Evolutionary conservation across 64 coral and sea anemone genomes (phyloP).

Genomic region (Actinia equina): DNA sequence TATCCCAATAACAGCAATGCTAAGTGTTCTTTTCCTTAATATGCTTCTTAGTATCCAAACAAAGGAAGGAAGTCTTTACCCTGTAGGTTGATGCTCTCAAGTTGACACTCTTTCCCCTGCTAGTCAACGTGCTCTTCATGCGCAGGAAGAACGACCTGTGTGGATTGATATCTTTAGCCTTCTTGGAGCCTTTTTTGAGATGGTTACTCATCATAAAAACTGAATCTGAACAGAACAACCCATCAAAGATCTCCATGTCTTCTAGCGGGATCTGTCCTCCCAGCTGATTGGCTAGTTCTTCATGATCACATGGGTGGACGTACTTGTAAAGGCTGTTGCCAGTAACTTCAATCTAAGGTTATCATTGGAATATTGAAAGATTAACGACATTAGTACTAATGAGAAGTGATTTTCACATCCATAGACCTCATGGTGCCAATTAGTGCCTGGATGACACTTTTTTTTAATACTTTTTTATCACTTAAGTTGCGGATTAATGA

Average conservation of each 20-base stretch:
- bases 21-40: neutral
- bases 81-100: conserved; percentile 93
- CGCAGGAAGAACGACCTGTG: conserved; percentile 93
- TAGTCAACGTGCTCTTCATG: conserved; percentile 96
- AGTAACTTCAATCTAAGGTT: conserved; percentile 94
- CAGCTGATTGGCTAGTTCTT: conserved; percentile 91
- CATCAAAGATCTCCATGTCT: conserved; percentile 99
- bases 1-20: neutral
- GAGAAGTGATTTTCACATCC: no score
- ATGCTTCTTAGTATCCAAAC: neutral
- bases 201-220: conserved; percentile 98
- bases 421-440: no score
- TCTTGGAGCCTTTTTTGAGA: conserved; percentile 77
- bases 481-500: no score
- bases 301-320: conserved; percentile 94
- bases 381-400: neutral
- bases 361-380: no score
- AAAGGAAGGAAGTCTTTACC: conserved; percentile 45
- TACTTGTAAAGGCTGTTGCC: conserved; percentile 98
- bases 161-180: conserved; percentile 52
- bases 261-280: conserved; percentile 96
- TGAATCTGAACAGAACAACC: conserved; percentile 95
- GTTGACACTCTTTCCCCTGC: conserved; percentile 93
- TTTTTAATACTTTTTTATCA: no score
- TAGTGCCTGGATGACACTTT: no score